These are phyloP conservation scores for Seriola quinqueradiata DNA, from an alignment of 2,113 vertebrate species.

Conservation along the genomic window DNA sequence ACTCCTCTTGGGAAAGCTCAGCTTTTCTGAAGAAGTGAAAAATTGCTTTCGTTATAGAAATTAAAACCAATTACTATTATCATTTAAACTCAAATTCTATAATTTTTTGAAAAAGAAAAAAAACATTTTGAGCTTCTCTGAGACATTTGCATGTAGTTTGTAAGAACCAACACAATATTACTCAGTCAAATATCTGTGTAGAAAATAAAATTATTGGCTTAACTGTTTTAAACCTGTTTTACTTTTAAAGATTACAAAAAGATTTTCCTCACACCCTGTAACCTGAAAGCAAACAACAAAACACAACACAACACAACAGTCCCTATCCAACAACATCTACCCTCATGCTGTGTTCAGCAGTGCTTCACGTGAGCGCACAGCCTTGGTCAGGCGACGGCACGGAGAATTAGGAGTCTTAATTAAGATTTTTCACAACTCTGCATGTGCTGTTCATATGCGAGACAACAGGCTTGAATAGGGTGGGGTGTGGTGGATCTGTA, in stretches of 20 bases:
- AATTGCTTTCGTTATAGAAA: neutral
- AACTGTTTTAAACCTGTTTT: slow-evolving; percentile 11
- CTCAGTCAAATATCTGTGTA: neutral
- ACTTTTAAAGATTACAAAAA: neutral
- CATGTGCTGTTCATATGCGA: slow-evolving; percentile 76
- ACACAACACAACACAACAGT: neutral
- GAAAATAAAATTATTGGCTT: neutral
- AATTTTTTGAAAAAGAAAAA: neutral
- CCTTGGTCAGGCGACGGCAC: slow-evolving; percentile 75
- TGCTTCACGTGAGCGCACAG: slow-evolving; percentile 82
- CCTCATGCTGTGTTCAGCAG: slow-evolving; percentile 49
- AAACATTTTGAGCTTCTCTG: neutral
- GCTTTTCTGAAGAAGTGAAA: neutral
- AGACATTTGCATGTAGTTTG: neutral
- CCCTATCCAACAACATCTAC: slow-evolving; percentile 26
- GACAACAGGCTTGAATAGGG: slow-evolving; percentile 69
- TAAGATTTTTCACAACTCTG: slow-evolving; percentile 81
- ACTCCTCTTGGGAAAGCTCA: neutral
- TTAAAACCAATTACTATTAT: neutral
- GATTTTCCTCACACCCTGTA: neutral
- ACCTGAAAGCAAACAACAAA: neutral
- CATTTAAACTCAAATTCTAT: neutral
- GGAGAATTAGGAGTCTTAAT: slow-evolving; percentile 85
- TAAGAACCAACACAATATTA: neutral
- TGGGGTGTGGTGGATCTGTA: slow-evolving; percentile 62